A percentile compares a stretch with the other conserved stretches of the same genome.
Evolutionary conservation across 2,888 invertebrate genomes (phyloP).

Genomic region (Trimorus sp.): DNA sequence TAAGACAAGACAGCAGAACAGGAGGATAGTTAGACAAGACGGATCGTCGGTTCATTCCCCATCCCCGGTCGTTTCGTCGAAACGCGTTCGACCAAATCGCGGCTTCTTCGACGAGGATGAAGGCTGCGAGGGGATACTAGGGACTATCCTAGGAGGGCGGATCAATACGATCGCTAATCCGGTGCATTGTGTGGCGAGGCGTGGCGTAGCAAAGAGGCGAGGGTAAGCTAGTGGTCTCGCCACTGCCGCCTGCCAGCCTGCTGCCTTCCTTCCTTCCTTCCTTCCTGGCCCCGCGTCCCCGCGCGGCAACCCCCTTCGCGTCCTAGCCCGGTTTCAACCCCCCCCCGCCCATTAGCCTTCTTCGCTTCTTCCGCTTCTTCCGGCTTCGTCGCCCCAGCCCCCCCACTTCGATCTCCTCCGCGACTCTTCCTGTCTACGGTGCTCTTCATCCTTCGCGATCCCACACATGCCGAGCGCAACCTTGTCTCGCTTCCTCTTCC

Average conservation of each 20-base stretch:
- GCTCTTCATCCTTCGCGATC: slow-evolving; percentile 70
- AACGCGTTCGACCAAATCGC: slow-evolving; percentile 70
- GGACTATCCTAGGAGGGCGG: slow-evolving; percentile 80
- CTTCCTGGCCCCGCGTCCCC: slow-evolving; percentile 48
- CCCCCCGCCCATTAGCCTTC: slow-evolving; percentile 61
- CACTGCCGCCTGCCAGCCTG: slow-evolving; percentile 72
- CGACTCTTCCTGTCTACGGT: slow-evolving; percentile 42
- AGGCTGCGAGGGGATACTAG: slow-evolving; percentile 71
- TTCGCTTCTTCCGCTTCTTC: slow-evolving; percentile 52
- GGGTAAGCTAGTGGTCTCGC: slow-evolving; percentile 75
- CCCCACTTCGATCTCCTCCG: slow-evolving; percentile 31
- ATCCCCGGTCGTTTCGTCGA: slow-evolving; percentile 62
- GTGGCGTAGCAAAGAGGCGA: slow-evolving; percentile 81
- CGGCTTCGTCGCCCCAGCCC: slow-evolving; percentile 36
- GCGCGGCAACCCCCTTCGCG: slow-evolving; percentile 48
- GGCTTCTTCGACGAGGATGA: slow-evolving; percentile 67
- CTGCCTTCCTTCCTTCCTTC: slow-evolving; percentile 66
- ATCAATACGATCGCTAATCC: slow-evolving; percentile 82
- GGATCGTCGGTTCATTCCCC: slow-evolving; percentile 61
- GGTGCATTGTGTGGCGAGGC: slow-evolving; percentile 81
- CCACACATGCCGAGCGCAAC: slow-evolving; percentile 69
- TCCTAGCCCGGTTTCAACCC: slow-evolving; percentile 63
- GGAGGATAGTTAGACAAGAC: slow-evolving; percentile 50
- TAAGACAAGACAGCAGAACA: slow-evolving; percentile 43
- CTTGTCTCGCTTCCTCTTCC: slow-evolving; percentile 75